Evolutionary conservation across 2,888 invertebrate genomes (phyloP).

Genomic region (Abrostola triplasia): DNA sequence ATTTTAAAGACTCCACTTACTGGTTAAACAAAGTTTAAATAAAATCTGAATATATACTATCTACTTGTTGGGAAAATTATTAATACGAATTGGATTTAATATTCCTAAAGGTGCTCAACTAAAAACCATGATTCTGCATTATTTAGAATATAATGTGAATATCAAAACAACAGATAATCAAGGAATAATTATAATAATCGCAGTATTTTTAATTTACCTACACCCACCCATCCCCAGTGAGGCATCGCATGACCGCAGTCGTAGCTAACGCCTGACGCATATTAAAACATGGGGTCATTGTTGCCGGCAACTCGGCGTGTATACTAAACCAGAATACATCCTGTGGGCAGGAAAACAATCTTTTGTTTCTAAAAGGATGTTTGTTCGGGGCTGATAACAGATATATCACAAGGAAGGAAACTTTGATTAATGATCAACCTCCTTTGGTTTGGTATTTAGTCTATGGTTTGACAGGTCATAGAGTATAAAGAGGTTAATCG

Average conservation of each 20-base stretch:
- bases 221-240: conserved; percentile 34
- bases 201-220: conserved; percentile 10
- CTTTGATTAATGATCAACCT: conserved; percentile 7
- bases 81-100: no score
- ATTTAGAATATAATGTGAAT: no score
- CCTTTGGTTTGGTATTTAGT: background rate
- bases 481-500: no score
- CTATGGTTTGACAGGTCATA: background rate
- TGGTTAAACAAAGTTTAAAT: no score
- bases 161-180: no score
- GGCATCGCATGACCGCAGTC: conserved; percentile 39
- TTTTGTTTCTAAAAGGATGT: conserved; percentile 72
- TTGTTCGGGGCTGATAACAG: conserved; percentile 38
- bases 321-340: conserved; percentile 71
- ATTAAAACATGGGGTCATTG: conserved; percentile 73
- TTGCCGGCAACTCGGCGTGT: conserved; percentile 66
- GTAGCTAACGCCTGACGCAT: conserved; percentile 63
- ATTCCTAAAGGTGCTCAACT: no score
- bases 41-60: no score
- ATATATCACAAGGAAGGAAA: conserved; percentile 12
- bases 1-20: no score
- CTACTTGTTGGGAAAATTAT: no score
- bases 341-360: conserved; percentile 70
- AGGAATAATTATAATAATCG: background rate
- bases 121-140: no score